These are phyloP conservation scores for Champsocephalus gunnari DNA, from an alignment of 2,797 vertebrate species.

Conservation along the genomic window DNA sequence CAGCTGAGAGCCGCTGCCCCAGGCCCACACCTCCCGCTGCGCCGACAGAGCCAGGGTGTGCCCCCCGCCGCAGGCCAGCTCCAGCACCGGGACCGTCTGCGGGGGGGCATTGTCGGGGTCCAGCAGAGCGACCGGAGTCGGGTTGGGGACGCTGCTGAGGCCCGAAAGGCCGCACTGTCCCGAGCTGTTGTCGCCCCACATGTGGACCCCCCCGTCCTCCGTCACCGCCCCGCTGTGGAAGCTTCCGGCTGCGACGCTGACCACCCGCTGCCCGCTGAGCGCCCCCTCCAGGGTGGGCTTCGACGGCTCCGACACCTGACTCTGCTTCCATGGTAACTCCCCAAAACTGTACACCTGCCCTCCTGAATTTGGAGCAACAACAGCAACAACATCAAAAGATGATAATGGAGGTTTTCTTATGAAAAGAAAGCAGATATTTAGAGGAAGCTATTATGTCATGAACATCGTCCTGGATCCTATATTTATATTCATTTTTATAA, in stretches of 20 bases:
- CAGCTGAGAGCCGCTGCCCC: slow-evolving; percentile 93
- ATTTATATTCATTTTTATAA: no score
- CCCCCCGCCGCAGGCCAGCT: slow-evolving; percentile 92
- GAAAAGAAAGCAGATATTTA: no score
- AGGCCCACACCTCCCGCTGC: slow-evolving; percentile 94
- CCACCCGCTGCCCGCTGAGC: slow-evolving; percentile 88
- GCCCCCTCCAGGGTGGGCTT: slow-evolving; percentile 87
- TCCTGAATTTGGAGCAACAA: slow-evolving; percentile 73
- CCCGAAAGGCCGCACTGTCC: slow-evolving; percentile 92
- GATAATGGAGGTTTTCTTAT: background rate
- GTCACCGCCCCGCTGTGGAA: slow-evolving; percentile 94
- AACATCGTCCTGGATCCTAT: no score
- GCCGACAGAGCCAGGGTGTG: slow-evolving; percentile 92
- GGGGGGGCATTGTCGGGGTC: slow-evolving; percentile 84
- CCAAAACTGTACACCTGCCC: slow-evolving; percentile 96
- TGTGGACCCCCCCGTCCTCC: slow-evolving; percentile 90
- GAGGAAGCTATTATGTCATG: no score
- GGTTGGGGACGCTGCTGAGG: slow-evolving; percentile 87
- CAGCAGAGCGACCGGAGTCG: slow-evolving; percentile 87
- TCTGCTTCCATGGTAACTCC: slow-evolving; percentile 89
- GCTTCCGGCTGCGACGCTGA: slow-evolving; percentile 90
- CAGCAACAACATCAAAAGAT: background rate
- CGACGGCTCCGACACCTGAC: slow-evolving; percentile 55
- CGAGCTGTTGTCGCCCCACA: slow-evolving; percentile 94
- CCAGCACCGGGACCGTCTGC: slow-evolving; percentile 86